Conservation (phyloP, 2,888 invertebrate genomes). For the Theodoxus fluviatilis region DNA sequence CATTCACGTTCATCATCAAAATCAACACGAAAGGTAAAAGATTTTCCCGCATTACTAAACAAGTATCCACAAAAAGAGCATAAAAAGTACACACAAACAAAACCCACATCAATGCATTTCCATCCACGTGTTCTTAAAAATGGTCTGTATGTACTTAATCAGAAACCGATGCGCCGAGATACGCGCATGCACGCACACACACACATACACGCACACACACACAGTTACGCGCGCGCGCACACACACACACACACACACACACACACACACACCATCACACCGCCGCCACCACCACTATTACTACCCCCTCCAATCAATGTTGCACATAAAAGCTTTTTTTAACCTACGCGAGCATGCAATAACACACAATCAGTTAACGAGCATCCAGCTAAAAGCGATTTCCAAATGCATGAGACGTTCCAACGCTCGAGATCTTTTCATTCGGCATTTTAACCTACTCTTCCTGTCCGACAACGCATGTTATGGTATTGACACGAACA, state of each 20-base stretch:
- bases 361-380: too few species aligned
- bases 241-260: not conserved
- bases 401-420: too few species aligned
- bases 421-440: too few species aligned
- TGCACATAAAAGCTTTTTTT: too few species aligned
- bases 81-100: not conserved
- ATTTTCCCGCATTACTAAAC: not conserved
- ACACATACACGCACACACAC: conserved; percentile 14
- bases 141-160: not conserved
- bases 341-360: too few species aligned
- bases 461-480: too few species aligned
- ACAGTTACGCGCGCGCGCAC: not conserved
- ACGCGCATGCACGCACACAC: not conserved
- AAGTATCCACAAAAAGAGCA: not conserved
- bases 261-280: too few species aligned
- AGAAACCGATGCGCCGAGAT: not conserved
- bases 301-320: not conserved
- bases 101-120: not conserved
- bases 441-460: too few species aligned
- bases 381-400: too few species aligned
- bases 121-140: not conserved
- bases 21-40: not conserved
- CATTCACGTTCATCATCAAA: too few species aligned
- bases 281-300: not conserved
- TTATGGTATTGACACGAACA: too few species aligned